Base-by-base conservation (phyloP, 2,113 vertebrate genomes). In the Puffinus mauretanicus region DNA sequence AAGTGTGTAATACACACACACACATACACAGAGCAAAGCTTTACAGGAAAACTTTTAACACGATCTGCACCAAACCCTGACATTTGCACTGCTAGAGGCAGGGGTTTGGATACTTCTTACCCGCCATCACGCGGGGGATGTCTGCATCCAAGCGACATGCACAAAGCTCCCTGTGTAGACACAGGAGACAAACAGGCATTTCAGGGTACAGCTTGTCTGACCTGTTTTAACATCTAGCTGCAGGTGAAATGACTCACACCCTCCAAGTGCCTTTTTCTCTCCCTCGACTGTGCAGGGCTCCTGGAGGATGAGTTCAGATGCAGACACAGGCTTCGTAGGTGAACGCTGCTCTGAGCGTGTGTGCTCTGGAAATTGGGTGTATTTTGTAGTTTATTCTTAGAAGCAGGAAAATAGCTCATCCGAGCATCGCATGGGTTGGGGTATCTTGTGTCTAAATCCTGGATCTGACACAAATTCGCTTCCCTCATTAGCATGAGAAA, bases 161-260 rank as follows among this genome's bases (percentile, higher is more conserved):
- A 52, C 22, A 12, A 79, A 55, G 65, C 72, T 96, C 38, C 51
- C 30, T 16, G 30, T 47, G 7, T 25, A 72, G 77, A 51, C 60
- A 61, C 7, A 3, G 65, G 54, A 80, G 94, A 46, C 82, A 80
- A 82, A 34, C 47, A 49, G 73, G 57, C 66, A 27, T 51, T 79
- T 40, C 57, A 73, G 62, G 70, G 62, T 54, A 80, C 70, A 72
- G 78, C 75, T 80, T 54, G 36, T 90, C 84, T 93, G 90, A 86
- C 93, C 85, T 93, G 66, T 32, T 93, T 73, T 80, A 77, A 65
- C 94, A 70, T 86, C 75, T 58, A 72, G 54, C 93, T 96, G 92
- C 94, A 92, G 94, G 96, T 95, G 87, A 51, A 72, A 90, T 95
- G 90, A 96, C 85, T 97, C 96, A 95, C 66, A 46, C 17, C 36